Percentiles rank a stretch among this genome's conserved stretches.
These are phyloP conservation scores for Bombus breviceps DNA, from an alignment of 1,140 invertebrate genomes.

Conservation along the genomic window DNA sequence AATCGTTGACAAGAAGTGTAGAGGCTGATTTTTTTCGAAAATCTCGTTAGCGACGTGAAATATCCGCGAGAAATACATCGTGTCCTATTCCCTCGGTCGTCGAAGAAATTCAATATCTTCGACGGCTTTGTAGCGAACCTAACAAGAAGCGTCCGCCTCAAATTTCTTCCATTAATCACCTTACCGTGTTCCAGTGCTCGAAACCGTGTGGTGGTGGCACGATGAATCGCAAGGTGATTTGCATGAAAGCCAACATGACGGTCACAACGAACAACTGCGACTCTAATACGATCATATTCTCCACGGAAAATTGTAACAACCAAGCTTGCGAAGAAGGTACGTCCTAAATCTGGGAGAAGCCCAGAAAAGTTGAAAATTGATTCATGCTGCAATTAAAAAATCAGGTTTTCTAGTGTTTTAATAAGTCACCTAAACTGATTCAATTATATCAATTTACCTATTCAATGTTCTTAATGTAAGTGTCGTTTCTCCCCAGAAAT, in stretches of 20 bases:
- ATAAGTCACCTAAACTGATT: no score
- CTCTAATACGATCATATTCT: constrained; percentile 85
- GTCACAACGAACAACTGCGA: constrained; percentile 86
- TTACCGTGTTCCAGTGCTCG: constrained; percentile 85
- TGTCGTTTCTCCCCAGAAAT: no score
- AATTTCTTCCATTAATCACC: constrained; percentile 60
- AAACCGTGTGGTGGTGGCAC: constrained; percentile 92
- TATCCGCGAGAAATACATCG: constrained; percentile 16
- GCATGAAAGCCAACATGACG: constrained; percentile 88
- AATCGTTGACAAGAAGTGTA: no score
- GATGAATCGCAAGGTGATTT: constrained; percentile 89
- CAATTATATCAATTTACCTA: background rate
- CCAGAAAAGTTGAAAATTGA: background rate
- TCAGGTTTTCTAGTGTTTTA: no score
- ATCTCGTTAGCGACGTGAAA: background rate
- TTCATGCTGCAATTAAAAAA: background rate
- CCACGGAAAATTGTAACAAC: constrained; percentile 89
- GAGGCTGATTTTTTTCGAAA: background rate
- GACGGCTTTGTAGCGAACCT: constrained; percentile 16
- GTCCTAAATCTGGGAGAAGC: background rate
- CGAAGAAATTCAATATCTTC: constrained; percentile 45
- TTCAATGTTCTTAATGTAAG: background rate
- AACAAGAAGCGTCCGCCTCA: constrained; percentile 28
- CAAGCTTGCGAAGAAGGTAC: constrained; percentile 87
- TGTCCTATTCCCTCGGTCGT: background rate